Evolutionary conservation across 1,140 invertebrate genomes (phyloP).

Genomic region (Cyphomyrmex costatus): DNA sequence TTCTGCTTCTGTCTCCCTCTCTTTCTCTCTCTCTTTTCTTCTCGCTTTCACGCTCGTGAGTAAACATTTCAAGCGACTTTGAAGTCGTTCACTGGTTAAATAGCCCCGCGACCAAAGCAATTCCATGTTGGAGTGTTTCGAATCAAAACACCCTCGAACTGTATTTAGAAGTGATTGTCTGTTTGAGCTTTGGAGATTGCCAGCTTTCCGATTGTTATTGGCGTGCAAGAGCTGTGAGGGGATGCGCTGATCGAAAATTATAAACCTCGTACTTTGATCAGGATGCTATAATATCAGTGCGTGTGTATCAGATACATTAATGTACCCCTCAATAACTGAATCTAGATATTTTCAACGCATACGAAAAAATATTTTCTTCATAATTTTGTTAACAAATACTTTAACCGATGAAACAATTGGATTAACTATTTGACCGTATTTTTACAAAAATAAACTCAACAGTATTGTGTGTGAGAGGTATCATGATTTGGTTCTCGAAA

Average conservation of each 20-base stretch:
- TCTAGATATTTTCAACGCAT: not conserved
- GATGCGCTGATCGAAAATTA: slow-evolving; percentile 51
- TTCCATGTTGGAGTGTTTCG: slow-evolving; percentile 75
- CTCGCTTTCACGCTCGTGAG: slow-evolving; percentile 60
- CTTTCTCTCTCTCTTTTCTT: not conserved
- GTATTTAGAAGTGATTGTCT: slow-evolving; percentile 81
- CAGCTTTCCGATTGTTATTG: slow-evolving; percentile 71
- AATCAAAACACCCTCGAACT: slow-evolving; percentile 81
- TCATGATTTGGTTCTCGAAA: not conserved
- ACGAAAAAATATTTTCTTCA: not conserved
- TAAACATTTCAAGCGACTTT: slow-evolving; percentile 78
- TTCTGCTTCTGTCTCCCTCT: slow-evolving; percentile 1
- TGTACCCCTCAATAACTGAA: not conserved
- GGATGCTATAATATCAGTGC: not conserved
- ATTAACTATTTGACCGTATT: slow-evolving; percentile 5
- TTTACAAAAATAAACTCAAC: slow-evolving; percentile 3
- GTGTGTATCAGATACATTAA: not conserved
- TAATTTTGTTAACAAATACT: slow-evolving; percentile 11
- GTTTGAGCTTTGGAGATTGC: slow-evolving; percentile 75
- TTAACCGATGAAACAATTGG: slow-evolving; percentile 1
- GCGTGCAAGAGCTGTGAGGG: slow-evolving; percentile 23
- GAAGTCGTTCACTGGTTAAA: slow-evolving; percentile 77
- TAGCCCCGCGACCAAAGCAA: slow-evolving; percentile 70
- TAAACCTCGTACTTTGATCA: slow-evolving; percentile 46
- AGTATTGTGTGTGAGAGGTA: not conserved